These are phyloP conservation scores for Papilio machaon DNA, from an alignment of 1,140 invertebrate genomes.

Conservation along the genomic window DNA sequence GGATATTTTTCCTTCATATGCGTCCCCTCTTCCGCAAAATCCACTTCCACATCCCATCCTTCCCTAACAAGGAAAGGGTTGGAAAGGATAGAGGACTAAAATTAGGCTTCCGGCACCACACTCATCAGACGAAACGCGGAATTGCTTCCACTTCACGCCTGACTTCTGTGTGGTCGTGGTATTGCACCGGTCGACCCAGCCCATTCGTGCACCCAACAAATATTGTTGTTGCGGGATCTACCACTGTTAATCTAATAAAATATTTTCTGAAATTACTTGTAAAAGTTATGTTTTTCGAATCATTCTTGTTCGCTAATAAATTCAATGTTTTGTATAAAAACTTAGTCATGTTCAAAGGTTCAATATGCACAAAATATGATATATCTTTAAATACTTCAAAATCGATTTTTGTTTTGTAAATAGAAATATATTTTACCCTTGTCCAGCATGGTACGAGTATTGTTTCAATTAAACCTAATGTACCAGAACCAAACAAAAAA, in stretches of 20 bases:
- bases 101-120: too few species aligned
- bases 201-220: too few species aligned
- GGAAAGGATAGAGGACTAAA: too few species aligned
- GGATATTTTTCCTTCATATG: too few species aligned
- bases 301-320: background rate
- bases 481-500: background rate
- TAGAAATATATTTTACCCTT: background rate
- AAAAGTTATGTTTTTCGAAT: background rate
- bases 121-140: too few species aligned
- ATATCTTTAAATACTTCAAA: constrained; percentile 1
- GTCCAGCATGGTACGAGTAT: background rate
- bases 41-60: too few species aligned
- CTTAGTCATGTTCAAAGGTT: background rate
- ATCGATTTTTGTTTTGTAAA: background rate
- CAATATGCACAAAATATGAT: background rate
- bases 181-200: too few species aligned
- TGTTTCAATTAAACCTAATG: background rate
- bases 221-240: too few species aligned
- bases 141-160: too few species aligned
- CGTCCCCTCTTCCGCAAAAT: too few species aligned
- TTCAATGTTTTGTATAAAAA: background rate
- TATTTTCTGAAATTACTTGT: background rate
- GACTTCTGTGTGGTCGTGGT: too few species aligned
- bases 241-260: background rate
- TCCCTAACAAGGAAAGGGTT: too few species aligned